These are phyloP conservation scores for Platycnemis pennipes DNA, from an alignment of 2,888 invertebrate species.

Conservation along the genomic window DNA sequence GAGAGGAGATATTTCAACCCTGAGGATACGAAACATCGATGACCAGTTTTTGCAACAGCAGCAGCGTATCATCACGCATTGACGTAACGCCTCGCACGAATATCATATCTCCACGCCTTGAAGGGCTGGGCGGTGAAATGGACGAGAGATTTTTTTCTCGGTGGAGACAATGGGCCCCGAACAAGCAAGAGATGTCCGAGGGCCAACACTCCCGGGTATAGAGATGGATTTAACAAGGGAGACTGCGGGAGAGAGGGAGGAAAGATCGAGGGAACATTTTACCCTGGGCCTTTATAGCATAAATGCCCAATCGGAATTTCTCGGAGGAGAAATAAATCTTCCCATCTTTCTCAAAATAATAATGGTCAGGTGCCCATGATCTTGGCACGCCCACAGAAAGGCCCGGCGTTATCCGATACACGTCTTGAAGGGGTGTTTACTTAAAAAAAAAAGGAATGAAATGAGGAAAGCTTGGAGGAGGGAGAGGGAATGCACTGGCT, in stretches of 20 bases:
- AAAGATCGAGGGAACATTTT: neutral
- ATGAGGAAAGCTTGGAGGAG: no score
- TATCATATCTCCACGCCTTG: neutral
- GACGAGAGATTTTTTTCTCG: neutral
- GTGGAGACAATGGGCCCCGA: neutral
- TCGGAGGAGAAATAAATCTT: neutral
- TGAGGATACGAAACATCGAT: neutral
- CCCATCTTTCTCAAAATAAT: neutral
- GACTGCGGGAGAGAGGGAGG: neutral
- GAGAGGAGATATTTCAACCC: neutral
- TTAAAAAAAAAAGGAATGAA: neutral
- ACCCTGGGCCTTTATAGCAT: neutral
- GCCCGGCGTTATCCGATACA: conserved; percentile 14
- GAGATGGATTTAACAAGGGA: neutral
- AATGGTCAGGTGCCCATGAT: neutral
- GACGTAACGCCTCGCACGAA: neutral
- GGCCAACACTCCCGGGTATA: neutral
- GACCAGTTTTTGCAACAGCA: neutral
- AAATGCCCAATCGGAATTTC: neutral
- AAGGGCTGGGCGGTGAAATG: neutral
- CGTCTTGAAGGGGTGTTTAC: neutral
- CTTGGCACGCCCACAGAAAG: neutral
- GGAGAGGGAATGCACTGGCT: neutral
- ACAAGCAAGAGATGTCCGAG: neutral
- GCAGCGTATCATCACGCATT: neutral